Evolutionary conservation across 2,888 invertebrate genomes (phyloP).

Genomic region (Hirtodrosophila confusa): DNA sequence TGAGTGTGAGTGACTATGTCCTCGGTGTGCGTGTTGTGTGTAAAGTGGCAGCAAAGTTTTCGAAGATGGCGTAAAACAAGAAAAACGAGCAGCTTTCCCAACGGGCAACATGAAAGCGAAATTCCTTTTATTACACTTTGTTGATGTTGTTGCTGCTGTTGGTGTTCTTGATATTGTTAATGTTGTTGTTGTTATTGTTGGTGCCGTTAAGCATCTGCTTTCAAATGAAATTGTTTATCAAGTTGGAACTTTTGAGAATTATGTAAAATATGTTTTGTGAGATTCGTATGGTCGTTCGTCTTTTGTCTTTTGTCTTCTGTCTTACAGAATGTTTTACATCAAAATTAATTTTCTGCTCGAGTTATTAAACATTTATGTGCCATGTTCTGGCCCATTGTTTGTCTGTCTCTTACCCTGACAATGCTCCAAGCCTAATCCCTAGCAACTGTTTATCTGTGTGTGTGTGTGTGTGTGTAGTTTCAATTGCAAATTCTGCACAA

Average conservation of each 20-base stretch:
- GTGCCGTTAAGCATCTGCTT: constrained; percentile 58
- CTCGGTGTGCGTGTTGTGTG: constrained; percentile 10
- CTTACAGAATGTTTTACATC: constrained; percentile 35
- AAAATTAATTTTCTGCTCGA: constrained; percentile 71
- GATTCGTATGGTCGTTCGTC: constrained; percentile 6
- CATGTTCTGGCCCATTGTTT: constrained; percentile 21
- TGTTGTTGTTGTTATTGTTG: constrained; percentile 27
- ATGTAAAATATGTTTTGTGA: constrained; percentile 75
- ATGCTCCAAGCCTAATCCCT: constrained; percentile 53
- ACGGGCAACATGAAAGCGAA: constrained; percentile 72
- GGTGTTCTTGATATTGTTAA: constrained; percentile 22
- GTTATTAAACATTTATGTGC: constrained; percentile 60
- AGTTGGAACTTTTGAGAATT: constrained; percentile 67
- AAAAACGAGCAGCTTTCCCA: constrained; percentile 35
- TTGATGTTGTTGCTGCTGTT: constrained; percentile 31
- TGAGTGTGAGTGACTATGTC: neutral
- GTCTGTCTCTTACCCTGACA: constrained; percentile 12
- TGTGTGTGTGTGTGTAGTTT: constrained; percentile 9
- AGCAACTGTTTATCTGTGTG: constrained; percentile 37
- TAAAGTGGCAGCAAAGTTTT: constrained; percentile 56
- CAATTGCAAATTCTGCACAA: constrained; percentile 39
- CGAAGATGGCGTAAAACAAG: constrained; percentile 29
- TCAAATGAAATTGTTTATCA: constrained; percentile 77
- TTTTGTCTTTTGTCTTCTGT: constrained; percentile 29
- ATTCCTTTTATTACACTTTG: constrained; percentile 73